These are phyloP conservation scores for Charina bottae DNA, from an alignment of 2,113 vertebrate species.

Conservation along the genomic window DNA sequence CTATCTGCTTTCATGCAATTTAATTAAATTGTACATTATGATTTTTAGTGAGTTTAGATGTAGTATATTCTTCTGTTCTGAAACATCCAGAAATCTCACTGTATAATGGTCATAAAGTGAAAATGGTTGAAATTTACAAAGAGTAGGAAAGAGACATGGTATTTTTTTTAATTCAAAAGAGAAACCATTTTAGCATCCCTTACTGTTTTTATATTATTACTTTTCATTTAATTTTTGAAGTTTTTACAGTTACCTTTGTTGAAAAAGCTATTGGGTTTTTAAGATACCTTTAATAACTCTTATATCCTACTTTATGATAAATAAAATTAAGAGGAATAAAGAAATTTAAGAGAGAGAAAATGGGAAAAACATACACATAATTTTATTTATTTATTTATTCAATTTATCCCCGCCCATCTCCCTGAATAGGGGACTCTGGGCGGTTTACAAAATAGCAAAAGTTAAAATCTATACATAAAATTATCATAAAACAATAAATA, in stretches of 20 bases:
- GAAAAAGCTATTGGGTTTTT: background rate
- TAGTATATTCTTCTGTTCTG: background rate
- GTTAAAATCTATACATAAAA: no score
- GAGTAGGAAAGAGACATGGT: background rate
- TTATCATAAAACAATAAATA: no score
- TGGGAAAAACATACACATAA: no score
- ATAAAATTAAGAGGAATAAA: background rate
- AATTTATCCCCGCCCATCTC: no score
- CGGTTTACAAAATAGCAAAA: no score
- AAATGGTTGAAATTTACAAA: background rate
- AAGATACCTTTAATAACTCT: background rate
- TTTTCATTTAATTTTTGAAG: background rate
- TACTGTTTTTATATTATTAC: background rate
- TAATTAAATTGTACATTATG: background rate
- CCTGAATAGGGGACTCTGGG: no score
- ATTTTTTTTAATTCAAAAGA: background rate
- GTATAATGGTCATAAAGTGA: background rate
- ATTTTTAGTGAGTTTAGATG: background rate
- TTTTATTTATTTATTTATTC: no score
- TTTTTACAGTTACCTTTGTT: background rate
- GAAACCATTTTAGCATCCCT: background rate
- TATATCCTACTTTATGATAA: background rate
- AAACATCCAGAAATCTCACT: background rate
- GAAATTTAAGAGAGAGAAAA: no score
- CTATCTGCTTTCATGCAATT: background rate